These are phyloP conservation scores for Limnephilus auricula DNA, from an alignment of 2,888 invertebrate genomes.

Conservation along the genomic window DNA sequence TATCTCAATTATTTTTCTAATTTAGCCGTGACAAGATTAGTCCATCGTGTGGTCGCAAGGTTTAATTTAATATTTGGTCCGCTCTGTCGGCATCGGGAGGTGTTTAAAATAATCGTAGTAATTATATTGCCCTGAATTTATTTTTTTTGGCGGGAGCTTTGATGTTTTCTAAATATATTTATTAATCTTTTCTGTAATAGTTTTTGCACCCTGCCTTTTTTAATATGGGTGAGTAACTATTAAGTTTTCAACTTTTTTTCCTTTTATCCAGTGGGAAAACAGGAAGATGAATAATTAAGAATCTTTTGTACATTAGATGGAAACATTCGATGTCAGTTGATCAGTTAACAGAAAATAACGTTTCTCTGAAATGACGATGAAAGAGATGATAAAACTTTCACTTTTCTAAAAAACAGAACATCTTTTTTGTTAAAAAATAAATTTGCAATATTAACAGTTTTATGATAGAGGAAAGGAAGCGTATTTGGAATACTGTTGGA, in stretches of 20 bases:
- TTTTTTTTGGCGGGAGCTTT: background rate
- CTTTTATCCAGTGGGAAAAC: background rate
- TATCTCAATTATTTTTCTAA: background rate
- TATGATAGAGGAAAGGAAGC: too few species aligned
- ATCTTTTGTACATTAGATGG: too few species aligned
- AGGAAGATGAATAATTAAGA: background rate
- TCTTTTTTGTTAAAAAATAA: too few species aligned
- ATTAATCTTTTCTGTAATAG: background rate
- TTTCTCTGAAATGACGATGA: background rate
- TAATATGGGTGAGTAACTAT: background rate
- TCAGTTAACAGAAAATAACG: too few species aligned
- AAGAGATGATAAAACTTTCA: background rate
- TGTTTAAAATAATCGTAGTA: background rate
- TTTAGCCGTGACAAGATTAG: background rate
- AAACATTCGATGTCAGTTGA: too few species aligned
- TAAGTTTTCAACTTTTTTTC: background rate
- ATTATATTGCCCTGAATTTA: background rate
- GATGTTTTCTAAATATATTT: background rate
- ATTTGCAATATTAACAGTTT: too few species aligned
- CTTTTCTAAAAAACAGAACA: too few species aligned
- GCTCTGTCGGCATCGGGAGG: background rate
- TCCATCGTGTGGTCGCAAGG: background rate
- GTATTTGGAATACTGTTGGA: too few species aligned
- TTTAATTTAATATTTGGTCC: background rate
- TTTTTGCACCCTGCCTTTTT: background rate